Evolutionary conservation across 2,888 invertebrate genomes (phyloP), one percentile per base, ranked within the genome.

Genomic region (Agrotis exclamationis): DNA sequence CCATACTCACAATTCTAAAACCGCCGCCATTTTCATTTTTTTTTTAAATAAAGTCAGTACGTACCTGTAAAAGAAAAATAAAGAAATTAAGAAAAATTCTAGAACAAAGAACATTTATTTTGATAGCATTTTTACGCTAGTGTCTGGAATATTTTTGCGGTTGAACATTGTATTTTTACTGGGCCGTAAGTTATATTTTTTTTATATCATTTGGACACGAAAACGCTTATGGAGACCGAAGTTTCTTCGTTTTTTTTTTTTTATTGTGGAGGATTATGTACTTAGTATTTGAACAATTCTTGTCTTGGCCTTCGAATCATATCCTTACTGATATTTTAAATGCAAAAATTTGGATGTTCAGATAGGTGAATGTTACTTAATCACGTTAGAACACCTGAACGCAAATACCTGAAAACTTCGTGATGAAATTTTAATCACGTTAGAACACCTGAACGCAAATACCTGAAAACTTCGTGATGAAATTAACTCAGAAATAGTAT

Each of bases 1-100:
- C 14, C 53, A 53, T 50, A 79, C 62, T 68, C 50, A 81, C 64
- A 20, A 28, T 13, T 44, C 16, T 56, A 48, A 72, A 50, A 22
- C 44, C 1, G 1, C 59, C 22, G 16, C 59, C 48, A 47, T 53
- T 59, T 54, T 70, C n/a, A n/a, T 62, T 67, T 74, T 53, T 28
- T 20, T 16, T 48, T 11, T 11, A 39, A 58, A 69, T 60, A 59
- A 72, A 74, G 63, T 57, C n/a, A 22, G 59, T 63, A 76, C 84
- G 60, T 85, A 84, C 84, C 84, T 84, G 84, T 45, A 83, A 83
- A 76, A 69, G 45, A 74, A 63, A 68, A 71, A 72, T 14, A 69
- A 66, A 74, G 5, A 44, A 63, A 73, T 82, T 74, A 83, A 68
- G 33, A 67, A 51, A 39, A 9, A 54, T 28, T 68, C 39, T 45